A percentile compares a stretch with the other conserved stretches of the same genome.
Evolutionary conservation across 2,113 vertebrate genomes (phyloP).

Genomic region (Neogale vison): DNA sequence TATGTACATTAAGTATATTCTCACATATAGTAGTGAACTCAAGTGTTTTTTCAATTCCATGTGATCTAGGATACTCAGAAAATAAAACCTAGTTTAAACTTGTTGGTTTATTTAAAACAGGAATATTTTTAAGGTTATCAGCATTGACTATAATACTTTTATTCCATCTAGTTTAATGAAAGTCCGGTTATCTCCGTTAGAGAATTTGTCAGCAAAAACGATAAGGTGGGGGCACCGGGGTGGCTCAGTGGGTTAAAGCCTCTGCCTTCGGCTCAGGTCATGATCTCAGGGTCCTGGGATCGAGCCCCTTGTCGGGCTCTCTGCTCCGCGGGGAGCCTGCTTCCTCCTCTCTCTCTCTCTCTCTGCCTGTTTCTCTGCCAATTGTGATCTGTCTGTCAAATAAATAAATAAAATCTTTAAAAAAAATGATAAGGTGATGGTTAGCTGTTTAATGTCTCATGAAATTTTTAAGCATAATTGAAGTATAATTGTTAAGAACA

Average conservation of each 20-base stretch:
- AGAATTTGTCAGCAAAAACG: not conserved
- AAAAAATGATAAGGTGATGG: not conserved
- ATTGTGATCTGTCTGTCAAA: too few species aligned
- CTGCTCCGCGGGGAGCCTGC: too few species aligned
- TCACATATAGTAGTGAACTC: not conserved
- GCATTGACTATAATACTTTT: not conserved
- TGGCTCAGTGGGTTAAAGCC: too few species aligned
- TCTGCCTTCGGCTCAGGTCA: too few species aligned
- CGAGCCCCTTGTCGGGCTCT: too few species aligned
- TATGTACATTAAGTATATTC: not conserved
- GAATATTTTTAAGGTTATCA: not conserved
- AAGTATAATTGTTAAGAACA: not conserved
- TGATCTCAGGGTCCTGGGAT: too few species aligned
- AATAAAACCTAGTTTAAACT: not conserved
- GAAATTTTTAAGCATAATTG: not conserved
- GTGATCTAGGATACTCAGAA: not conserved
- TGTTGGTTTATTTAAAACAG: not conserved
- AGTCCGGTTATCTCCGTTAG: not conserved
- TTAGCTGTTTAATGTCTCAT: not conserved
- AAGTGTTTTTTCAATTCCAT: not conserved
- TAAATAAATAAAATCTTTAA: too few species aligned
- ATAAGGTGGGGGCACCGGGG: not conserved
- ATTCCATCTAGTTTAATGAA: not conserved
- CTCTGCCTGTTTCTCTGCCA: too few species aligned
- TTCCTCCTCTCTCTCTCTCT: too few species aligned